Conservation (phyloP, 2,888 invertebrate genomes). For the Acheta domesticus region DNA sequence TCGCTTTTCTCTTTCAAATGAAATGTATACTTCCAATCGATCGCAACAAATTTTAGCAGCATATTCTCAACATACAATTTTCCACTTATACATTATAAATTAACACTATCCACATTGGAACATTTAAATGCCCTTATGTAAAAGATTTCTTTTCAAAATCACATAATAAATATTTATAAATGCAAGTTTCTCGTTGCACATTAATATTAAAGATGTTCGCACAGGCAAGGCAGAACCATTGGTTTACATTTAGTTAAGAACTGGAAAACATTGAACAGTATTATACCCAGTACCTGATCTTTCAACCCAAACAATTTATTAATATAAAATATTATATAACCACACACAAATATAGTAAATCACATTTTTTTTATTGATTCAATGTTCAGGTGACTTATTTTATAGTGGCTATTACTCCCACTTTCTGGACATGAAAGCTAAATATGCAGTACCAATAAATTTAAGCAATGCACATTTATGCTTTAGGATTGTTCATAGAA, state of each 20-base stretch:
- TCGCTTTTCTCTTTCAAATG: too few relatives aligned
- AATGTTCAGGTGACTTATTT: background rate
- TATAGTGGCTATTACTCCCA: background rate
- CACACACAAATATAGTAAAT: background rate
- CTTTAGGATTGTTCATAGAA: background rate
- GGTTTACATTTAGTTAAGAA: background rate
- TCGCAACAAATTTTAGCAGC: too few relatives aligned
- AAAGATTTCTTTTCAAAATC: too few relatives aligned
- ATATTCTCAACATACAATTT: too few relatives aligned
- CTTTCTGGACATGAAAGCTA: background rate
- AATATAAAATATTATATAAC: background rate
- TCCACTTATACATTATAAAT: too few relatives aligned
- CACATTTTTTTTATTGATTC: background rate
- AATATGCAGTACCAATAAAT: background rate
- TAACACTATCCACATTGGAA: too few relatives aligned
- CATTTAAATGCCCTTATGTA: too few relatives aligned
- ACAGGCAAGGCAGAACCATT: too few relatives aligned
- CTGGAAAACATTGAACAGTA: background rate
- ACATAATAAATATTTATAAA: too few relatives aligned
- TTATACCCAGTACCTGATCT: background rate
- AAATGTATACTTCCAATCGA: too few relatives aligned
- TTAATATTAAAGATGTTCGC: too few relatives aligned
- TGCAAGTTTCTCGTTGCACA: too few relatives aligned
- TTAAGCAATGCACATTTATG: background rate
- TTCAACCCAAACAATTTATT: conserved; percentile 12